phyloP scores from a whole-genome alignment of 1,140 invertebrate genomes.

The Eriocheir sinensis region DNA sequence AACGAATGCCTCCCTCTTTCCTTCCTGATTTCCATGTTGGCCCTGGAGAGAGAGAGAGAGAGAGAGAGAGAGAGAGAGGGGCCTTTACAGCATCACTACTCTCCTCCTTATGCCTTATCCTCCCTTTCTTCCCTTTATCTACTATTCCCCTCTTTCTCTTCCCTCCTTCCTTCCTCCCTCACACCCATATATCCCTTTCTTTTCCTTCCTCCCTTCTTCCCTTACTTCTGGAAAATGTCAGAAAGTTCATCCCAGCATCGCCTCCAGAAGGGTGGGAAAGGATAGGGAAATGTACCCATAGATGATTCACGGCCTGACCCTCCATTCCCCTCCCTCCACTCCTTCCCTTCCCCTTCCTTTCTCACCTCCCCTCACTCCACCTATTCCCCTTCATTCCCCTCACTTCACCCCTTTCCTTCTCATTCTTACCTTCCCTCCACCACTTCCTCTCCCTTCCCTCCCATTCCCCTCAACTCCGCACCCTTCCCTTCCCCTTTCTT shows the following conservation, averaged over 20 bases:
- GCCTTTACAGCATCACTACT: background rate
- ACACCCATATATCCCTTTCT: background rate
- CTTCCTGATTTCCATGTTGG: background rate
- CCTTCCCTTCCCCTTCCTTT: background rate
- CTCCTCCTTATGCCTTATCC: background rate
- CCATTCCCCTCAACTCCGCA: too few relatives aligned
- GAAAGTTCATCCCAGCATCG: background rate
- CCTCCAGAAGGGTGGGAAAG: background rate
- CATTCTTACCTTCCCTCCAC: too few relatives aligned
- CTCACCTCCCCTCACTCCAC: too few relatives aligned
- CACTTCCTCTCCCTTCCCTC: too few relatives aligned
- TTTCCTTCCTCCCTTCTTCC: background rate
- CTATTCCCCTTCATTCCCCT: too few relatives aligned
- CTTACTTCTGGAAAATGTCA: conserved; percentile 24
- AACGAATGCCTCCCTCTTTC: background rate
- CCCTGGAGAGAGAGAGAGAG: background rate
- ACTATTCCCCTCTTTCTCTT: background rate
- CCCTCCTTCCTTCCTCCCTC: background rate
- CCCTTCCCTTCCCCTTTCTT: too few relatives aligned
- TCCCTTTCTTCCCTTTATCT: background rate
- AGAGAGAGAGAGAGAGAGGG: background rate
- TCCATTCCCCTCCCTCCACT: background rate
- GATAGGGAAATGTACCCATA: background rate
- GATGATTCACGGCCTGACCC: conserved; percentile 2
- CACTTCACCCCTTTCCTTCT: too few relatives aligned